phyloP scores from a whole-genome alignment of 2,113 vertebrate genomes.

The Donacobius atricapilla region DNA sequence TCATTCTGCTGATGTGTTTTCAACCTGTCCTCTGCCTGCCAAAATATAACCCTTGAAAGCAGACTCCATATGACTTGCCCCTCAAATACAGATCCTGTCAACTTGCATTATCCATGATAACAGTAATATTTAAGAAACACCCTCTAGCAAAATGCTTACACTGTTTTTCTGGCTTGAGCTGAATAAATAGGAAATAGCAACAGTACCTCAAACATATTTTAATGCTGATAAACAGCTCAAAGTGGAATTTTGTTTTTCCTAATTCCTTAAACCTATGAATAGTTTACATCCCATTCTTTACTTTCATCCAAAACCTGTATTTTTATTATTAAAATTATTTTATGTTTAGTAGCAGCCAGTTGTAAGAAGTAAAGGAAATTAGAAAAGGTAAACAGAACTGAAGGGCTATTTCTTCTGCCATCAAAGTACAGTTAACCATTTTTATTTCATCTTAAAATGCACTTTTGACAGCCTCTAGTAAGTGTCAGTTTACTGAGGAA shows the following conservation, averaged over 20 bases:
- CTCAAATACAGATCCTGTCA: conserved; percentile 61
- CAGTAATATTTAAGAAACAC: conserved; percentile 47
- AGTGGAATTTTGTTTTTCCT: background rate
- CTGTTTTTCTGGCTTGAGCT: background rate
- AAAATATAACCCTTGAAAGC: conserved; percentile 12
- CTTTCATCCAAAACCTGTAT: background rate
- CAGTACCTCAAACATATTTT: background rate
- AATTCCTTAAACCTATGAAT: background rate
- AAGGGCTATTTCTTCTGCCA: background rate
- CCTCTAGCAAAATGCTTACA: conserved; percentile 36
- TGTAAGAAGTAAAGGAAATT: background rate
- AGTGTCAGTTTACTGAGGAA: background rate
- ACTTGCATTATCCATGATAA: conserved; percentile 42
- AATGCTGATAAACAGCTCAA: background rate
- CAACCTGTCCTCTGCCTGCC: conserved; percentile 52
- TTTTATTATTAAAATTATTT: background rate
- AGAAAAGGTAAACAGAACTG: background rate
- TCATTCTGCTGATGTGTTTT: background rate
- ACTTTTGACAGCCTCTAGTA: background rate
- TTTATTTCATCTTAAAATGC: background rate
- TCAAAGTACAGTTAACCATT: background rate
- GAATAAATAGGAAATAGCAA: conserved; percentile 28
- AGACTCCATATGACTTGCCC: conserved; percentile 31
- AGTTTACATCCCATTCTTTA: background rate
- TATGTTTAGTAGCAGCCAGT: background rate